Evolutionary conservation across 2,113 vertebrate species (phyloP).

Genomic region (Oncorhynchus kisutch): DNA sequence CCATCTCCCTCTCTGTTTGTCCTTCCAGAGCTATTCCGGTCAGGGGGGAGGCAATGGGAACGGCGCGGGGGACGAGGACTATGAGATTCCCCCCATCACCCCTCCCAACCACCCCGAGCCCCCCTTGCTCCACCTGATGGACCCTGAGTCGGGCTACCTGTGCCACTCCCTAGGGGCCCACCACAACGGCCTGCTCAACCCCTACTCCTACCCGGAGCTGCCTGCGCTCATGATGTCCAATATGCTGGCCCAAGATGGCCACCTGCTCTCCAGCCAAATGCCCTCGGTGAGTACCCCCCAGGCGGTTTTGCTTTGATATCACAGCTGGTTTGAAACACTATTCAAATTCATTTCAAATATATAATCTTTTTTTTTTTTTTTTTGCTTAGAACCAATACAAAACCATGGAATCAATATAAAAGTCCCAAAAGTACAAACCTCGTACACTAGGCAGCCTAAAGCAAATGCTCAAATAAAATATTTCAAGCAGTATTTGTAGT

Average conservation of each 20-base stretch:
- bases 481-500: too few species aligned
- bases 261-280: slow-evolving; percentile 93
- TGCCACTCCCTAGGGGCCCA: slow-evolving; percentile 84
- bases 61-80: slow-evolving; percentile 85
- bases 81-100: slow-evolving; percentile 97
- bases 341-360: too few species aligned
- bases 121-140: slow-evolving; percentile 92
- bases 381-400: too few species aligned
- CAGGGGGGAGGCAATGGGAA: slow-evolving; percentile 72
- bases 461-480: too few species aligned
- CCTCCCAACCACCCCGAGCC: slow-evolving; percentile 95
- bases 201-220: slow-evolving; percentile 94
- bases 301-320: too few species aligned
- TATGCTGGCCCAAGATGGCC: slow-evolving; percentile 94
- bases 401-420: too few species aligned
- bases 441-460: too few species aligned
- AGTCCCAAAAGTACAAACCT: too few species aligned
- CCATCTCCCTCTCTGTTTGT: slow-evolving; percentile 32
- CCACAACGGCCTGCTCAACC: slow-evolving; percentile 93
- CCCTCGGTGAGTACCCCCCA: slow-evolving; percentile 87
- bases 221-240: slow-evolving; percentile 98
- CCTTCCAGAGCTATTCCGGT: slow-evolving; percentile 81
- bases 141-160: slow-evolving; percentile 93
- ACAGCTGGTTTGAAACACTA: too few species aligned
- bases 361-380: too few species aligned